Evolutionary conservation across 2,888 invertebrate species (phyloP), one percentile per base, ranked within the genome.

Genomic region (Catotricha subobsoleta): DNA sequence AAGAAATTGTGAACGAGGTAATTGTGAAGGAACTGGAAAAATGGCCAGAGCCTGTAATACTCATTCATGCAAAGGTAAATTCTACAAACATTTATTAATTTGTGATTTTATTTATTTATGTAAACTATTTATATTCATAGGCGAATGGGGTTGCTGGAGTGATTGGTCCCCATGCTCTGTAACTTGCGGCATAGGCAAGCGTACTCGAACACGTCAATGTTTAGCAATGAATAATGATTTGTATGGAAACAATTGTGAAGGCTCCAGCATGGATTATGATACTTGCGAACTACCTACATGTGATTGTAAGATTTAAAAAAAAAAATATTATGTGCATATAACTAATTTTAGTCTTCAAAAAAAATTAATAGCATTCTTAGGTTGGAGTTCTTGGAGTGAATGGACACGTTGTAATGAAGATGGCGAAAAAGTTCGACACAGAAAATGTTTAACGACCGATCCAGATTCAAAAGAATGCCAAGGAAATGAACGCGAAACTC

Each of bases 111-210:
- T 30, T 30, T 30, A n/a, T 13, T n/a, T 31, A n/a, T 40, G 39
- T 37, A 39, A 9, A n/a, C n/a, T 25, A 25, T 31, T n/a, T 42
- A 29, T 29, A 19, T 33, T 39, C 44, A 18, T 52, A 72, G 75
- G 75, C 27, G 74, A 77, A 52, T 86, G 84, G 84, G 73, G 80
- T 3, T 86, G 86, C 51, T 90, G 88, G 88, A 74, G 77, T 1
- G 84, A 86, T 37, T 87, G 83, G 81, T 74, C 80, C 3, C 68
- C 71, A 10, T 88, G 88, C 52, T 80, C 79, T 18, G 78, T 73
- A 0, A 69, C 73, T 0, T 86, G 87, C 52, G 80, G 76, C 0
- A 61, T 67, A 35, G 87, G 88, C 0, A 66, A 74, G 16, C 68
- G 72, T 36, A 68, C 71, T 15, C 69, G 86, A 43, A 71, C 73